Evolutionary conservation across 2,888 invertebrate species (phyloP).

Genomic region (Phaonia tiefii): DNA sequence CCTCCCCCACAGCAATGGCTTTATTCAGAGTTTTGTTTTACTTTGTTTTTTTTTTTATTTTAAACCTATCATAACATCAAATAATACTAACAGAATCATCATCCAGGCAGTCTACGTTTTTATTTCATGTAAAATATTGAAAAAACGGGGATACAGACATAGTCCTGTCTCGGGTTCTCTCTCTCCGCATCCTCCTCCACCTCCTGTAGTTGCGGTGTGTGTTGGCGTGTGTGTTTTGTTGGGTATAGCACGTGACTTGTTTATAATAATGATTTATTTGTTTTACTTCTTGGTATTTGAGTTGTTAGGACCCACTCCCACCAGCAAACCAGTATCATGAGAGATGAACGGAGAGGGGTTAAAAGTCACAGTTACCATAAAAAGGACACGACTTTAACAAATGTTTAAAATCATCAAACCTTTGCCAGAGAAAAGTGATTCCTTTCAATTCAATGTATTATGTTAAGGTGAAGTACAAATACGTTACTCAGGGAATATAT

Average conservation of each 20-base stretch:
- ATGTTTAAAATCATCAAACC: conserved; percentile 45
- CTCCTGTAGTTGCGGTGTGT: not conserved
- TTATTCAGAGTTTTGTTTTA: conserved; percentile 44
- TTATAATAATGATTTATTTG: conserved; percentile 77
- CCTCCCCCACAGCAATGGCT: no score
- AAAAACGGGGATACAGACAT: conserved; percentile 1
- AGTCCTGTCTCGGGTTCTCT: not conserved
- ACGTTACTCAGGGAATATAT: not conserved
- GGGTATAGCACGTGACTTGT: conserved; percentile 75
- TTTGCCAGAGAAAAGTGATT: conserved; percentile 27
- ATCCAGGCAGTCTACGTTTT: conserved; percentile 31
- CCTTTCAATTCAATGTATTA: not conserved
- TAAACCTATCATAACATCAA: conserved; percentile 56
- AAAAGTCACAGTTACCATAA: conserved; percentile 14
- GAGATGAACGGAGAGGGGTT: no score
- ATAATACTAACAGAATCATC: conserved; percentile 32
- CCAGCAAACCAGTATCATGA: no score
- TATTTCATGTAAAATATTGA: conserved; percentile 14
- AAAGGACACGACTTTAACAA: conserved; percentile 39
- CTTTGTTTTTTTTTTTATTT: conserved; percentile 3
- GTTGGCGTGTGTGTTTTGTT: not conserved
- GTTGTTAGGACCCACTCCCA: conserved; percentile 29
- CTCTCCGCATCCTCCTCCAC: not conserved
- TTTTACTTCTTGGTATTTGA: conserved; percentile 63
- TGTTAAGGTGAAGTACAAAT: not conserved